A percentile compares a stretch with the other conserved stretches of the same genome.
Conservation (phyloP, 2,888 invertebrate species). For the Nomada fucata region DNA sequence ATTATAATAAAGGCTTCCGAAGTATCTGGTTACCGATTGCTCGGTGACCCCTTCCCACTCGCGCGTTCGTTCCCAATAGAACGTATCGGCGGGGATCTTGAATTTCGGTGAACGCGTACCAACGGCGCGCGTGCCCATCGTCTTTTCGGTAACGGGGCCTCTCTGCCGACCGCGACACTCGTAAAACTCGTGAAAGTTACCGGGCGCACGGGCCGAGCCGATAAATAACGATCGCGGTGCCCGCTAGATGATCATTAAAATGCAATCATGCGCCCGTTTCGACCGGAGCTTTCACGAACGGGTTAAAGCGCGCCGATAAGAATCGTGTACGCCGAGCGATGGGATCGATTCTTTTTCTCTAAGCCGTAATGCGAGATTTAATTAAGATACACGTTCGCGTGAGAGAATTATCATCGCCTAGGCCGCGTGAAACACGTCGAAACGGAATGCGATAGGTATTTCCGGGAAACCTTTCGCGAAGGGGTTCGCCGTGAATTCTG, state of each 20-base stretch:
- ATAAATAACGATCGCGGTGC: slow-evolving; percentile 28
- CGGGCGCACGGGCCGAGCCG: background rate
- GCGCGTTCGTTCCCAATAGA: slow-evolving; percentile 32
- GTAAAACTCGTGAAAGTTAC: slow-evolving; percentile 24
- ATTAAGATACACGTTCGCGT: slow-evolving; percentile 44
- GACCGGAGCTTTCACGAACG: slow-evolving; percentile 9
- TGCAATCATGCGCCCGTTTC: slow-evolving; percentile 32
- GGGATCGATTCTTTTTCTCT: slow-evolving; percentile 24
- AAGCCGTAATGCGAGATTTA: slow-evolving; percentile 35
- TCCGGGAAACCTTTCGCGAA: slow-evolving; percentile 6
- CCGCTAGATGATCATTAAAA: slow-evolving; percentile 41
- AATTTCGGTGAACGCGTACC: slow-evolving; percentile 53
- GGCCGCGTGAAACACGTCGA: background rate
- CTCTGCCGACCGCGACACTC: background rate
- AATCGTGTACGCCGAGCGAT: slow-evolving; percentile 18
- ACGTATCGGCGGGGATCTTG: slow-evolving; percentile 25
- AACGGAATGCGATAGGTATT: background rate
- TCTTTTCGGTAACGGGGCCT: background rate
- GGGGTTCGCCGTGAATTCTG: slow-evolving; percentile 19
- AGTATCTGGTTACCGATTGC: slow-evolving; percentile 66
- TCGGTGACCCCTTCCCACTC: slow-evolving; percentile 31
- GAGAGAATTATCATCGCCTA: slow-evolving; percentile 22
- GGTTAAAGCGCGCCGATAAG: slow-evolving; percentile 23
- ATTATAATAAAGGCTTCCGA: slow-evolving; percentile 63
- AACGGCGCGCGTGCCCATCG: slow-evolving; percentile 34